Evolutionary conservation across 1,140 invertebrate species (phyloP), one percentile per base, ranked within the genome.

Genomic region (Galleria mellonella): DNA sequence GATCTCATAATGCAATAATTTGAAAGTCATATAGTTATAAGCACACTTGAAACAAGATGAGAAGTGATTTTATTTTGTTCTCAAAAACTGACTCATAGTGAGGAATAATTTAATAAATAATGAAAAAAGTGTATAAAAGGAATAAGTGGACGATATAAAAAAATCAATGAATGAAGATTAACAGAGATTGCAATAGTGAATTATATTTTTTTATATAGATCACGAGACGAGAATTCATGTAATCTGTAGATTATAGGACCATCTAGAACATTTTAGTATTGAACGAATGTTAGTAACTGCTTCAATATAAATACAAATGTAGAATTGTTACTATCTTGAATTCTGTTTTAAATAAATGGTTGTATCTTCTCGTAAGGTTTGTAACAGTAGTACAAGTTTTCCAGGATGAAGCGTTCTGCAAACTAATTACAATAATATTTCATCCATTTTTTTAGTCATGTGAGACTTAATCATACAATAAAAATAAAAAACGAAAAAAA

Each of bases 21-120:
- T 47, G 40, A 51, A 17, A 52, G 47, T 49, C 52, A 53, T 43
- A n/a, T 69, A 76, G 55, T 39, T 44, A 41, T 78, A 76, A 73
- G 72, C 61, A 67, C 64, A 81, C 55, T 47, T 47, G 54, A 72
- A 60, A 64, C 68, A 69, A 78, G 51, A 78, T 66, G 68, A 70
- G 62, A 81, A 84, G 78, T 84, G 78, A 84, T 83, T 84, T 84
- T 84, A 84, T 84, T 83, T 81, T 81, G 77, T 83, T 71, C 57
- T 63, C 52, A 63, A 59, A 65, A 64, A 74, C 61, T 67, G 69
- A 77, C 66, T 72, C 57, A 47, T 55, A 69, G 72, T 77, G 72
- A 77, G 54, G 72, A 63, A 68, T 45, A 59, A 66, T 54, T 63
- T 61, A 70, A 54, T 52, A 32, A 55, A 57, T 49, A 43, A 44